These are phyloP conservation scores for Meloidogyne chitwoodi DNA, from an alignment of 1,140 invertebrate species.

Conservation along the genomic window DNA sequence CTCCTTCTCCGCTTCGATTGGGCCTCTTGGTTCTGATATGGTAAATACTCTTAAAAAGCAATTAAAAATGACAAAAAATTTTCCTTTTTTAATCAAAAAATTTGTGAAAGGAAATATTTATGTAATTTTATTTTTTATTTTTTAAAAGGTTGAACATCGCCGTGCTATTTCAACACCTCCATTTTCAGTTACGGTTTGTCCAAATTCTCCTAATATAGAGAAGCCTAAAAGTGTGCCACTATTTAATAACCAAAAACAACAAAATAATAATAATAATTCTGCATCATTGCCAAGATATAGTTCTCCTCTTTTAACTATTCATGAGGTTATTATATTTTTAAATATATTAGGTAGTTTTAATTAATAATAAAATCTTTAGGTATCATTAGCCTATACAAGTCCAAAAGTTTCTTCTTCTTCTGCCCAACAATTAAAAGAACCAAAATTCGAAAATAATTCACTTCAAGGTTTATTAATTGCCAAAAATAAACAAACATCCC, in stretches of 20 bases:
- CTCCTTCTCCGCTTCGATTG: constrained; percentile 12
- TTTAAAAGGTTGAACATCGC: not conserved
- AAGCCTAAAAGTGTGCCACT: not conserved
- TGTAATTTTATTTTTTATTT: not conserved
- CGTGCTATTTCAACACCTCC: not conserved
- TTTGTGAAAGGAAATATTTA: no score
- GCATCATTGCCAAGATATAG: not conserved
- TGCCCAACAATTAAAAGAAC: not conserved
- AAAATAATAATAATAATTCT: no score
- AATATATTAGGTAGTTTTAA: not conserved
- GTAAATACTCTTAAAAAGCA: constrained; percentile 1
- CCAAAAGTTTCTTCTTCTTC: not conserved
- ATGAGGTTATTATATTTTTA: not conserved
- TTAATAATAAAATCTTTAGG: not conserved
- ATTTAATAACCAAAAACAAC: not conserved
- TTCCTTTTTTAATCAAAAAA: not conserved
- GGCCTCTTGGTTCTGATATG: constrained; percentile 31
- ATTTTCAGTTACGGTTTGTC: not conserved
- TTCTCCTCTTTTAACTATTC: not conserved
- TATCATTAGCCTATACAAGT: constrained; percentile 2
- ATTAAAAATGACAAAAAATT: not conserved
- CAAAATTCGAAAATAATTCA: not conserved
- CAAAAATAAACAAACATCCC: not conserved
- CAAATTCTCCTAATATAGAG: not conserved
- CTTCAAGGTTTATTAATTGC: not conserved